Percentiles rank a stretch among this genome's conserved stretches.
Evolutionary conservation across 2,797 vertebrate genomes (phyloP).

Genomic region (Selene dorsalis): DNA sequence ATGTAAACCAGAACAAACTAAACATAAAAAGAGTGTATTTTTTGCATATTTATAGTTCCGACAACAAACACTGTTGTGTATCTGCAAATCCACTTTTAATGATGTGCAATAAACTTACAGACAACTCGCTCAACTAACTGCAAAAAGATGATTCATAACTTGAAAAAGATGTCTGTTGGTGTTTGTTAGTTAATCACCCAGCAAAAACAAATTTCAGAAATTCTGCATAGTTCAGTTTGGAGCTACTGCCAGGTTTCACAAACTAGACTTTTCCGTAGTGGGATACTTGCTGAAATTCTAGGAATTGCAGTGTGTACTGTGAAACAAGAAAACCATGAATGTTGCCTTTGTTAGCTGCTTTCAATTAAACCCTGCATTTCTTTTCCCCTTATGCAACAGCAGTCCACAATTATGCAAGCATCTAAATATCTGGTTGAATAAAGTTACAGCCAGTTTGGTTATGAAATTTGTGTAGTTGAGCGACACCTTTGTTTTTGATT

Average conservation of each 20-base stretch:
- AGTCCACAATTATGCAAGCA: slow-evolving; percentile 69
- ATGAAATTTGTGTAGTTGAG: slow-evolving; percentile 12
- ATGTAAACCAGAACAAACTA: slow-evolving; percentile 42
- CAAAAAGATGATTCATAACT: slow-evolving; percentile 16
- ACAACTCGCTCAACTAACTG: slow-evolving; percentile 9
- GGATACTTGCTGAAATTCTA: slow-evolving; percentile 63
- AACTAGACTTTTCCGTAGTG: slow-evolving; percentile 57
- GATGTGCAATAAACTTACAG: neutral
- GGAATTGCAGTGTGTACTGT: slow-evolving; percentile 58
- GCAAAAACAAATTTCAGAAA: slow-evolving; percentile 18
- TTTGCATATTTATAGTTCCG: neutral
- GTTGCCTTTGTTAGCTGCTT: slow-evolving; percentile 79
- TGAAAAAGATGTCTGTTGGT: neutral
- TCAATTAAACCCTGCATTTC: slow-evolving; percentile 75
- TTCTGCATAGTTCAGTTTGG: slow-evolving; percentile 43
- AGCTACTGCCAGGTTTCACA: slow-evolving; percentile 45
- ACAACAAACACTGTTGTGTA: neutral
- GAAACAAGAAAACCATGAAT: slow-evolving; percentile 70
- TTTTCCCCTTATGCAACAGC: slow-evolving; percentile 68
- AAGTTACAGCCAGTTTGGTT: slow-evolving; percentile 15
- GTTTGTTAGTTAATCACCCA: slow-evolving; percentile 41
- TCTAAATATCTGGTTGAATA: slow-evolving; percentile 52
- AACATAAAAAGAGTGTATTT: neutral
- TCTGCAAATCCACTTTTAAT: slow-evolving; percentile 23
- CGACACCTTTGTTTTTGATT: slow-evolving; percentile 34